Evolutionary conservation across 2,797 vertebrate species (phyloP).

Genomic region (Pangasius mekongensis): DNA sequence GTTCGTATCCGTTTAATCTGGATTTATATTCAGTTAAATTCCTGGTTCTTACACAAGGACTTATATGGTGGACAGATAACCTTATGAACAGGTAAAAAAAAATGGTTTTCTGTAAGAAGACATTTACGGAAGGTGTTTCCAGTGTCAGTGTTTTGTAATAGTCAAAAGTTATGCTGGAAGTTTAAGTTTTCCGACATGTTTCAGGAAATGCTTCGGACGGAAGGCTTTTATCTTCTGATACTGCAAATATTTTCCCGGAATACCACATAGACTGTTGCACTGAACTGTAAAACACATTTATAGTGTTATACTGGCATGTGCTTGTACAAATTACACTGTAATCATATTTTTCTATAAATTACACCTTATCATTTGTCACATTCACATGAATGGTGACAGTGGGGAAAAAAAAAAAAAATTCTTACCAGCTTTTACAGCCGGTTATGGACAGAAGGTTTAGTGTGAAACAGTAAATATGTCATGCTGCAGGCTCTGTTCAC

Average conservation of each 20-base stretch:
- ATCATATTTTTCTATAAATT: background rate
- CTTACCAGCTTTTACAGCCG: conserved; percentile 54
- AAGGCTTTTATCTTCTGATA: background rate
- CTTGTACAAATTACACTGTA: background rate
- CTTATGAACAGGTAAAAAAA: background rate
- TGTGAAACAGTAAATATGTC: conserved; percentile 9
- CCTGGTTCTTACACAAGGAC: background rate
- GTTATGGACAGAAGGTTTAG: conserved; percentile 38
- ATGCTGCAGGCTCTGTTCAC: background rate
- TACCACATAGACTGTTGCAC: background rate
- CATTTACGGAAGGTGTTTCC: background rate
- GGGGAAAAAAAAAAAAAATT: conserved; percentile 5
- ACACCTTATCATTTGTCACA: background rate
- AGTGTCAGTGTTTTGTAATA: background rate
- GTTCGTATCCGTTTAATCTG: background rate
- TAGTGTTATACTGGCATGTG: background rate
- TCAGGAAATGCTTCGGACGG: no score
- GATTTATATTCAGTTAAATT: background rate
- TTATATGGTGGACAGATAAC: background rate
- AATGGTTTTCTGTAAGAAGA: background rate
- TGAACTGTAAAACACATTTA: background rate
- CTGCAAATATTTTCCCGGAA: background rate
- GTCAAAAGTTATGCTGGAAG: background rate
- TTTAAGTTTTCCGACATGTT: background rate
- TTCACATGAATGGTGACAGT: background rate